These are phyloP conservation scores for Heliconius charithonia DNA, from an alignment of 2,888 invertebrate genomes.

Conservation along the genomic window DNA sequence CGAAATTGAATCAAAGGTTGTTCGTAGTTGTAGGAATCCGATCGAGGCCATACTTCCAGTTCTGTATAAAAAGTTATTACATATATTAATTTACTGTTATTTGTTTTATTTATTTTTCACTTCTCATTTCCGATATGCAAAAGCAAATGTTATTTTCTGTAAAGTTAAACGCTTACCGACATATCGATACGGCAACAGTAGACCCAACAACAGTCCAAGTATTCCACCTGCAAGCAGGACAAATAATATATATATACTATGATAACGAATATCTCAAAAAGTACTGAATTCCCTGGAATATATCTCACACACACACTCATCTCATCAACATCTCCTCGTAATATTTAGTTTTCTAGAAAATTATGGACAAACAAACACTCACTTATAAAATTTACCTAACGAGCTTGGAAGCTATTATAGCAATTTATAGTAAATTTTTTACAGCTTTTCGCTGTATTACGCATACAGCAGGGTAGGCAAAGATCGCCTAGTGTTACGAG, in stretches of 20 bases:
- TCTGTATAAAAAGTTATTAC: constrained; percentile 54
- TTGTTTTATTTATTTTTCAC: no score
- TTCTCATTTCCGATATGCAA: no score
- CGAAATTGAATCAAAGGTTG: constrained; percentile 75
- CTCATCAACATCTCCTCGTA: no score
- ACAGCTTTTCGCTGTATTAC: no score
- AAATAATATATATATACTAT: no score
- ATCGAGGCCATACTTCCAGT: constrained; percentile 76
- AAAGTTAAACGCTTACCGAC: constrained; percentile 65
- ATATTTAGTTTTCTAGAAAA: neutral
- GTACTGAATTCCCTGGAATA: neutral
- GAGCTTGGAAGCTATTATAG: no score
- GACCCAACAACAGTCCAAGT: constrained; percentile 66
- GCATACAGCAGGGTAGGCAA: no score
- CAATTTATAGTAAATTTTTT: no score
- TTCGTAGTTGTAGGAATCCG: constrained; percentile 70
- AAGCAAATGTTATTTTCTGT: neutral
- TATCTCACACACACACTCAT: no score
- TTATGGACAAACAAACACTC: neutral
- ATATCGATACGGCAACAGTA: constrained; percentile 68
- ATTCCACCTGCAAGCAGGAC: constrained; percentile 59
- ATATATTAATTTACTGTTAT: neutral
- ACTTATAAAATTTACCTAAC: no score
- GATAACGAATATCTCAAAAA: no score
- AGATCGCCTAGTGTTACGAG: no score